Percentiles rank a stretch among this genome's conserved stretches.
Conservation (phyloP, 1,140 invertebrate species). For the Anadara kagoshimensis region DNA sequence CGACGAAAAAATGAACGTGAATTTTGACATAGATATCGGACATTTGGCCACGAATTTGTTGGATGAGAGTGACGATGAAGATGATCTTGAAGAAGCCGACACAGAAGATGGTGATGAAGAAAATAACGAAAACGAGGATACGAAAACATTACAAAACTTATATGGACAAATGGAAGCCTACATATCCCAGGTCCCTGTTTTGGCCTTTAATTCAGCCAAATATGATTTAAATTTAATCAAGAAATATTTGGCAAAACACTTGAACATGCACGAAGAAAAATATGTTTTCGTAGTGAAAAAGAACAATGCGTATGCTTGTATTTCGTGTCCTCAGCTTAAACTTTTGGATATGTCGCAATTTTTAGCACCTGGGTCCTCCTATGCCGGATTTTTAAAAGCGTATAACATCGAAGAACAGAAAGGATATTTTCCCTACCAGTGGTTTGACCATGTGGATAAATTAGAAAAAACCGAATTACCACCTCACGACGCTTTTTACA, state of each 20-base stretch:
- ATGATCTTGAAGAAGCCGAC: neutral
- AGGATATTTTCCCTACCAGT: conserved; percentile 43
- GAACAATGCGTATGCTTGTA: conserved; percentile 28
- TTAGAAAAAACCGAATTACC: conserved; percentile 11
- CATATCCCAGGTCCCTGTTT: conserved; percentile 13
- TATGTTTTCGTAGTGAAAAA: conserved; percentile 28
- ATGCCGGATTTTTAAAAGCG: conserved; percentile 43
- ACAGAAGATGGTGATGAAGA: neutral
- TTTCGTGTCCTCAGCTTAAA: conserved; percentile 4
- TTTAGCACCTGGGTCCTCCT: conserved; percentile 40
- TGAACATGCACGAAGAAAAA: conserved; percentile 15
- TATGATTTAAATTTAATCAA: conserved; percentile 46
- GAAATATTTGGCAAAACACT: conserved; percentile 13
- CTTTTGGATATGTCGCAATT: conserved; percentile 37
- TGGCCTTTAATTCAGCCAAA: conserved; percentile 41
- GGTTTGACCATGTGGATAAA: conserved; percentile 11
- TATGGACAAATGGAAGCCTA: conserved; percentile 7
- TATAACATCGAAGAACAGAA: conserved; percentile 41
- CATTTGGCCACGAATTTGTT: too few species aligned
- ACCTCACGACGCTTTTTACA: conserved; percentile 31
- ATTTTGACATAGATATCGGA: too few species aligned
- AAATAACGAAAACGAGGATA: too few species aligned
- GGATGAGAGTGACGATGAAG: neutral
- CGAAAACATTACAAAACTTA: too few species aligned
- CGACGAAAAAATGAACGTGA: too few species aligned